Evolutionary conservation across 1,140 invertebrate genomes (phyloP), one percentile per base, ranked within the genome.

Genomic region (Himalopsyche phryganea): DNA sequence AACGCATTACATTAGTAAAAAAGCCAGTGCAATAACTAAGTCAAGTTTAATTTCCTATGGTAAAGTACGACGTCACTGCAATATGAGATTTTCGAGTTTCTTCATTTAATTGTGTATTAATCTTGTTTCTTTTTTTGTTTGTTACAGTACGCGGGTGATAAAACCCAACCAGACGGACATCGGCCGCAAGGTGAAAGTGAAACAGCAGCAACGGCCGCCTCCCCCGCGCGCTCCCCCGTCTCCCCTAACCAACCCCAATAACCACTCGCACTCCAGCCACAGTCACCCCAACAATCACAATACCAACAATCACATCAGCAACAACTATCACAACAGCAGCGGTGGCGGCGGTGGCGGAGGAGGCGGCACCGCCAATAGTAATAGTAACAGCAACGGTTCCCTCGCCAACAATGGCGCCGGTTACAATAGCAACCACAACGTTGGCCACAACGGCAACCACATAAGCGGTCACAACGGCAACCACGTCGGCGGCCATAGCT

Each of bases 131-230:
- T 17, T 45, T 32, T 64, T 64, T 60, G 65, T 56, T 61, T 20
- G 38, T 82, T 82, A 20, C 78, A 92, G 90, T 76, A 91, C 92
- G 66, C 86, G 91, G 70, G 91, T 92, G 68, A 94, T 96, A 67
- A 94, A 95, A 79, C 83, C 89, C 58, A 91, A 91, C 74, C 88
- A 89, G 69, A 87, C 87, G 63, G 88, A 91, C 75, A 91, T 93
- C 67, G 90, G 92, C 40, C 80, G 87, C 57, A 89, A 89, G 72
- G 84, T 90, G 62, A 94, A 92, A 74, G 81, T 87, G 67, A 86
- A 83, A 73, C 71, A 73, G 49, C 62, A 66, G 44, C 49, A 60
- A 60, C 50, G 58, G 55, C 50, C 58, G 58, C 33, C 44, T 57
- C 65, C 45, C 68, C 76, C 69, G 67, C 50, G 60, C 62, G 50